These are phyloP conservation scores for Cataglyphis albicans DNA, from an alignment of 2,888 invertebrate genomes.

Conservation along the genomic window DNA sequence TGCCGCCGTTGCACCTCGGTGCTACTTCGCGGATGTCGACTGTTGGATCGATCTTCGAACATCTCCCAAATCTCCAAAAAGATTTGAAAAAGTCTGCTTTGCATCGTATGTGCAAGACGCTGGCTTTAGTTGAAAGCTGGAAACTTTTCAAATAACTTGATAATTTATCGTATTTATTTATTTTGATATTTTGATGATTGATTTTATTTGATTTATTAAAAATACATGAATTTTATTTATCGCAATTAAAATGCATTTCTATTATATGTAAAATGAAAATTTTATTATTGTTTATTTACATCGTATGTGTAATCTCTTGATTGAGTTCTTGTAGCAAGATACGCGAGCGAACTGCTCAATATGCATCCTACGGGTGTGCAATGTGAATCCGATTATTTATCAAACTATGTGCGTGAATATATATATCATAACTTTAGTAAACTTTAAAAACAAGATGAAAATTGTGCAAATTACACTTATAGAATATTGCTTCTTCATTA, in stretches of 20 bases:
- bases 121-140: background rate
- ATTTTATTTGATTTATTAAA: background rate
- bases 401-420: slow-evolving; percentile 65
- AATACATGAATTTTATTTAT: background rate
- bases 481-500: no score
- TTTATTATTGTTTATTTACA: slow-evolving; percentile 30
- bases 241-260: background rate
- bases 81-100: background rate
- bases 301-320: slow-evolving; percentile 32
- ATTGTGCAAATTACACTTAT: no score
- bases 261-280: slow-evolving; percentile 13
- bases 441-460: background rate
- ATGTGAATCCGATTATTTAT: slow-evolving; percentile 74
- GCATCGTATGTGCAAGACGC: background rate
- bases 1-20: slow-evolving; percentile 26
- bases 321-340: slow-evolving; percentile 46
- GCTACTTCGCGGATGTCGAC: slow-evolving; percentile 8
- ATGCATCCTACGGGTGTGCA: slow-evolving; percentile 71
- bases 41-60: slow-evolving; percentile 16
- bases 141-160: background rate
- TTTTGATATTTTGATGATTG: background rate
- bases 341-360: slow-evolving; percentile 68
- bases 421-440: slow-evolving; percentile 61
- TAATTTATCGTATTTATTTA: background rate
- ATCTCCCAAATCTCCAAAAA: background rate